Evolutionary conservation across 2,888 invertebrate species (phyloP).

Genomic region (Malthinus seriepunctatus): DNA sequence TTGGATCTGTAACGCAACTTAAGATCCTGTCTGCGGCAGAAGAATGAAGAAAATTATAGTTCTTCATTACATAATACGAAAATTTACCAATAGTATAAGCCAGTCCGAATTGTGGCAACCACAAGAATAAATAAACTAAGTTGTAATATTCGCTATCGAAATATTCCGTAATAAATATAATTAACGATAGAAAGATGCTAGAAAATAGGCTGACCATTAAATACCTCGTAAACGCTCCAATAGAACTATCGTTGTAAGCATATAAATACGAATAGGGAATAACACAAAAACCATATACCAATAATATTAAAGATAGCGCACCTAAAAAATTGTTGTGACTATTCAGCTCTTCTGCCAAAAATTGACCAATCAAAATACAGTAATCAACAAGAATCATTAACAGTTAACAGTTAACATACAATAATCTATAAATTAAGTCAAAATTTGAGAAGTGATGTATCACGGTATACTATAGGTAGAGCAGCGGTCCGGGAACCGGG

Average conservation of each 20-base stretch:
- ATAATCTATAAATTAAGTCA: too few species aligned
- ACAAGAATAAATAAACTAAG: constrained; percentile 37
- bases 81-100: constrained; percentile 42
- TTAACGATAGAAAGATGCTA: constrained; percentile 43
- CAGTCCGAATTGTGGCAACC: constrained; percentile 48
- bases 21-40: constrained; percentile 24
- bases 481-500: too few species aligned
- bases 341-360: not conserved
- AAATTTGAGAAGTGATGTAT: too few species aligned
- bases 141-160: constrained; percentile 39
- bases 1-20: constrained; percentile 33
- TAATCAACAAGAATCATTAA: too few species aligned
- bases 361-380: not conserved
- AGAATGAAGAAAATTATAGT: constrained; percentile 48
- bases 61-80: constrained; percentile 42
- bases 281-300: constrained; percentile 64
- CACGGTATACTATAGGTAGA: too few species aligned
- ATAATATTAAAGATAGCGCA: constrained; percentile 55
- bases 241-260: constrained; percentile 57
- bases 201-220: constrained; percentile 45
- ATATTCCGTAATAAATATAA: constrained; percentile 40
- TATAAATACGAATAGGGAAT: constrained; percentile 69
- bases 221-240: constrained; percentile 53
- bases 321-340: constrained; percentile 48
- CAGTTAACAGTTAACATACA: too few species aligned